These are phyloP conservation scores for Thaumatotibia leucotreta DNA, from an alignment of 1,140 invertebrate species.

Conservation along the genomic window DNA sequence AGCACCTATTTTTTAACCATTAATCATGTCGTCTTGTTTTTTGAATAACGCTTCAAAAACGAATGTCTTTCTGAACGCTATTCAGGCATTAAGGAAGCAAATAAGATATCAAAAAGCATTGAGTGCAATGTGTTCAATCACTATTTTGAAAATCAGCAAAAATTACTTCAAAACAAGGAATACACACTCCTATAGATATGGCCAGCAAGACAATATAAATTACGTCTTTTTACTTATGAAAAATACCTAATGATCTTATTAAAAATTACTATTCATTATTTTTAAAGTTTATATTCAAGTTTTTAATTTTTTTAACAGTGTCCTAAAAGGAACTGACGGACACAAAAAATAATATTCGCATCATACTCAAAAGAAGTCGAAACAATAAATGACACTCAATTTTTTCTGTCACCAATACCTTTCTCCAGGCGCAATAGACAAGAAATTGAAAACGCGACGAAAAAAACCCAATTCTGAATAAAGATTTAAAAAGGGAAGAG, in stretches of 20 bases:
- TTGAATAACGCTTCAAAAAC: conserved; percentile 32
- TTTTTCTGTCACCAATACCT: neutral
- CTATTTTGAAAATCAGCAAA: too few relatives aligned
- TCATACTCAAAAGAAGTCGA: neutral
- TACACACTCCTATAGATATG: too few relatives aligned
- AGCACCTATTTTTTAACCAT: conserved; percentile 35
- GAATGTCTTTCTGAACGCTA: neutral
- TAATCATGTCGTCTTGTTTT: conserved; percentile 34
- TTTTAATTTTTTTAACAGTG: too few relatives aligned
- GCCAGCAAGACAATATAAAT: too few relatives aligned
- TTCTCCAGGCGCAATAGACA: neutral
- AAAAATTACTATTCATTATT: too few relatives aligned
- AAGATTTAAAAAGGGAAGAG: conserved; percentile 19
- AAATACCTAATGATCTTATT: too few relatives aligned
- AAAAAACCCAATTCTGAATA: conserved; percentile 5
- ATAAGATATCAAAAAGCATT: neutral
- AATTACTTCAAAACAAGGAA: too few relatives aligned
- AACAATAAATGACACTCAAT: neutral
- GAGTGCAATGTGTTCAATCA: too few relatives aligned
- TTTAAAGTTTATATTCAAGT: too few relatives aligned
- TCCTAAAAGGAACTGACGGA: too few relatives aligned
- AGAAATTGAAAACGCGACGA: neutral
- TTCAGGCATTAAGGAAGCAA: neutral
- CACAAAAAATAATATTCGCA: neutral
- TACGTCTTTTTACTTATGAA: too few relatives aligned